phyloP scores from a whole-genome alignment of 2,888 invertebrate species.

The Automeris io region DNA sequence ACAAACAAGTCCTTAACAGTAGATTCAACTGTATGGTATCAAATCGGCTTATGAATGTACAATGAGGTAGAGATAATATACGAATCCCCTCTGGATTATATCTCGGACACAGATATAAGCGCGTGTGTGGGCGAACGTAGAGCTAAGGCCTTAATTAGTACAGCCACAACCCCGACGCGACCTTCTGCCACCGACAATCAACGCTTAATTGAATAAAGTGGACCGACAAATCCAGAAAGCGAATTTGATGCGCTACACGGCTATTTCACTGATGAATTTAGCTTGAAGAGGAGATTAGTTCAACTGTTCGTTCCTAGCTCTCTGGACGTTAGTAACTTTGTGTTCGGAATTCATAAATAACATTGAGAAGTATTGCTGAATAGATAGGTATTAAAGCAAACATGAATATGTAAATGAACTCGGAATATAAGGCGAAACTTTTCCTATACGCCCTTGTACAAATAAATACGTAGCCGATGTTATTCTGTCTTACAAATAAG shows the following conservation, averaged over 20 bases:
- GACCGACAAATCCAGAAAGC: slow-evolving; percentile 52
- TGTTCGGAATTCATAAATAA: slow-evolving; percentile 12
- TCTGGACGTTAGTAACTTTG: too few species aligned
- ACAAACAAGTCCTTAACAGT: too few species aligned
- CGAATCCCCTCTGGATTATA: too few species aligned
- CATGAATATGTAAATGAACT: slow-evolving; percentile 38
- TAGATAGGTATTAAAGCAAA: slow-evolving; percentile 12
- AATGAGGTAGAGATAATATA: too few species aligned
- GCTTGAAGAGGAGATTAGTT: slow-evolving; percentile 8
- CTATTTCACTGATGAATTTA: background rate
- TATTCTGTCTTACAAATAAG: slow-evolving; percentile 60
- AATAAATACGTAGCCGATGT: slow-evolving; percentile 54
- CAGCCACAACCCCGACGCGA: slow-evolving; percentile 63
- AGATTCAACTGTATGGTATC: too few species aligned
- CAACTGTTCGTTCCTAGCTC: slow-evolving; percentile 3
- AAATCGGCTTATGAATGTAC: too few species aligned
- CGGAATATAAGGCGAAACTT: slow-evolving; percentile 37
- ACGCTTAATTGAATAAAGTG: slow-evolving; percentile 67
- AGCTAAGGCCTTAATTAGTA: slow-evolving; percentile 61
- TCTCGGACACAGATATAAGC: slow-evolving; percentile 34
- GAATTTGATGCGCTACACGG: slow-evolving; percentile 36
- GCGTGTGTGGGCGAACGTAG: slow-evolving; percentile 65
- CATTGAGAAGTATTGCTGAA: slow-evolving; percentile 11
- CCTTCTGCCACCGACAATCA: slow-evolving; percentile 67
- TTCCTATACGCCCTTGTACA: slow-evolving; percentile 42